phyloP scores from a whole-genome alignment of 92 coral and sea anemone genomes.

The Anthopleura xanthogrammica region DNA sequence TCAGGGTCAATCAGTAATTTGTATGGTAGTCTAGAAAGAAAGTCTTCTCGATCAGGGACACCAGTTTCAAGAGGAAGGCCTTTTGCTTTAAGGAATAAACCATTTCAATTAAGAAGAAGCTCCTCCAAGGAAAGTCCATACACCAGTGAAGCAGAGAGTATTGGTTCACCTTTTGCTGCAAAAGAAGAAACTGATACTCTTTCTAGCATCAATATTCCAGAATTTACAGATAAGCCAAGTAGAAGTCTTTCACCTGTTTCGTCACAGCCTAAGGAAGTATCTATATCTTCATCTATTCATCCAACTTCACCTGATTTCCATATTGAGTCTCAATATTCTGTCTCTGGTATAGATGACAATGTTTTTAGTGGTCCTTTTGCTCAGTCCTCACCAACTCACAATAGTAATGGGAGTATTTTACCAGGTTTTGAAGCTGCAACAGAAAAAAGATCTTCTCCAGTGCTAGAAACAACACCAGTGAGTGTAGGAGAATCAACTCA shows the following conservation, averaged over 20 bases:
- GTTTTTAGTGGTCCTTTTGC: constrained; percentile 16
- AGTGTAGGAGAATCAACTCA: constrained; percentile 14
- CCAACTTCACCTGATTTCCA: constrained; percentile 25
- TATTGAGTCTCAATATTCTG: constrained; percentile 24
- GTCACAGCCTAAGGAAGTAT: constrained; percentile 7
- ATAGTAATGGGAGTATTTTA: not conserved
- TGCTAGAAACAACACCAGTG: constrained; percentile 30
- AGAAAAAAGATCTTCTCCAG: constrained; percentile 8
- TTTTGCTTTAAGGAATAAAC: constrained; percentile 38
- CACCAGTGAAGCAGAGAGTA: constrained; percentile 42
- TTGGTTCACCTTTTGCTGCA: constrained; percentile 26
- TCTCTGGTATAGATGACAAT: constrained; percentile 21
- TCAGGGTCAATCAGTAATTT: constrained; percentile 24
- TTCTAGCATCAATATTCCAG: constrained; percentile 11
- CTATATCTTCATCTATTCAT: constrained; percentile 38
- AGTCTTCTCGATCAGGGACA: not conserved
- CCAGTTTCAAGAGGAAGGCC: constrained; percentile 55
- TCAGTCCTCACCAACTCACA: not conserved
- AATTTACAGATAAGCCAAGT: constrained; percentile 32
- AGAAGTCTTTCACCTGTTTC: constrained; percentile 4
- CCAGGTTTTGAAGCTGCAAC: constrained; percentile 18
- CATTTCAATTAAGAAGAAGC: constrained; percentile 38
- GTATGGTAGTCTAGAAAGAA: constrained; percentile 20
- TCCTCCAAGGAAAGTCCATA: constrained; percentile 45
- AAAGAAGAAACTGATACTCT: constrained; percentile 7